A percentile compares a stretch with the other conserved stretches of the same genome.
Conservation (phyloP, 2,888 invertebrate species). For the Venusia cambrica region DNA sequence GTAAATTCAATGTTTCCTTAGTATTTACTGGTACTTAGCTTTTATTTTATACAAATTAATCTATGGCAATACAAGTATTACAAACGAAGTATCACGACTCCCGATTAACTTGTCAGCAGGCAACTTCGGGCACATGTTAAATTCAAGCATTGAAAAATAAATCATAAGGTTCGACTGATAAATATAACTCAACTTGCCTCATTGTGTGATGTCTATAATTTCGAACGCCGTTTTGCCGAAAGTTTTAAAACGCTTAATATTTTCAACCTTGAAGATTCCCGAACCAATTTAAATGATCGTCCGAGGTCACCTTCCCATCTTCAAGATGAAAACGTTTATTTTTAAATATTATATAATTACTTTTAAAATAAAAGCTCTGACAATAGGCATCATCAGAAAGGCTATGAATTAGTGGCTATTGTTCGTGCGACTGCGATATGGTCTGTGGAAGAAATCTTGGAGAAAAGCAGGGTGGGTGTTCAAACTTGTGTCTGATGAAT, state of each 20-base stretch:
- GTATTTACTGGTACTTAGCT: too few relatives aligned
- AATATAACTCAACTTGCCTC: too few relatives aligned
- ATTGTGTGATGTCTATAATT: slow-evolving; percentile 7
- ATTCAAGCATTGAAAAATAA: too few relatives aligned
- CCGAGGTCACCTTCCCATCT: slow-evolving; percentile 34
- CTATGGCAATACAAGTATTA: too few relatives aligned
- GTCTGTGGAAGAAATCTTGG: background rate
- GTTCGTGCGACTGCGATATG: slow-evolving; percentile 21
- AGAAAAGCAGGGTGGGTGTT: slow-evolving; percentile 1
- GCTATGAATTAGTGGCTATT: slow-evolving; percentile 30
- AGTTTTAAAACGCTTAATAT: slow-evolving; percentile 16
- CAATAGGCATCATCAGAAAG: slow-evolving; percentile 26
- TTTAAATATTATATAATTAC: too few relatives aligned
- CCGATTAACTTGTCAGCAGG: too few relatives aligned
- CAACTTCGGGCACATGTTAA: too few relatives aligned
- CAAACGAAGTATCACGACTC: too few relatives aligned
- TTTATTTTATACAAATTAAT: too few relatives aligned
- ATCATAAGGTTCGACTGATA: too few relatives aligned
- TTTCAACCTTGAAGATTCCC: slow-evolving; percentile 15
- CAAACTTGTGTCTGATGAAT: too few relatives aligned
- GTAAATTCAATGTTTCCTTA: too few relatives aligned
- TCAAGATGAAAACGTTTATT: slow-evolving; percentile 27
- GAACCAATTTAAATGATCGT: slow-evolving; percentile 31
- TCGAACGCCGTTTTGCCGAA: slow-evolving; percentile 13
- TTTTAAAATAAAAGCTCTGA: slow-evolving; percentile 27